Conservation (phyloP, 1,140 invertebrate genomes). For the Papilio machaon region DNA sequence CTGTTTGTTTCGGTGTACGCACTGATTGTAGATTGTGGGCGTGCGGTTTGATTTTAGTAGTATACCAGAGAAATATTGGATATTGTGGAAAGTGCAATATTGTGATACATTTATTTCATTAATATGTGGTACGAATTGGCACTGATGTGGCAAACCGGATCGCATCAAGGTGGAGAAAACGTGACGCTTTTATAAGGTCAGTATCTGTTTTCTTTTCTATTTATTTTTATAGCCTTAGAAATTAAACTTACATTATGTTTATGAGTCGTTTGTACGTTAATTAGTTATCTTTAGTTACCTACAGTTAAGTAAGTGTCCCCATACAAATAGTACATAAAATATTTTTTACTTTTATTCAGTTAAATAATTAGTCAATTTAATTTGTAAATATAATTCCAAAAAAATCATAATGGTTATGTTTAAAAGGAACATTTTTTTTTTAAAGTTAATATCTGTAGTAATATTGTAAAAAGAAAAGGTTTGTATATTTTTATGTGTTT, state of each 20-base stretch:
- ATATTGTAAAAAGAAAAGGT: too few species aligned
- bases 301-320: neutral
- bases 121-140: constrained; percentile 69
- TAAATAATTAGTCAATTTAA: neutral
- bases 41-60: constrained; percentile 52
- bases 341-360: neutral
- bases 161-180: constrained; percentile 73
- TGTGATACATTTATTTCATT: constrained; percentile 60
- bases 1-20: constrained; percentile 62
- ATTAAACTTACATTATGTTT: constrained; percentile 14
- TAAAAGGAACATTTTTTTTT: neutral
- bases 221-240: constrained; percentile 30
- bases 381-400: neutral
- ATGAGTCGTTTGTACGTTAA: neutral
- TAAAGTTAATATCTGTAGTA: neutral
- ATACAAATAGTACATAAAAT: neutral
- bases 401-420: neutral
- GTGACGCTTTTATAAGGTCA: constrained; percentile 77
- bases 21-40: constrained; percentile 53
- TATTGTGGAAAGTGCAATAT: constrained; percentile 62
- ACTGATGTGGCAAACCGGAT: constrained; percentile 80
- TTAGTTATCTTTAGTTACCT: neutral
- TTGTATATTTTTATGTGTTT: too few species aligned
- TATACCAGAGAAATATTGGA: constrained; percentile 45
- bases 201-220: constrained; percentile 58